phyloP scores from a whole-genome alignment of 2,113 vertebrate species.

The Scatophagus argus region DNA sequence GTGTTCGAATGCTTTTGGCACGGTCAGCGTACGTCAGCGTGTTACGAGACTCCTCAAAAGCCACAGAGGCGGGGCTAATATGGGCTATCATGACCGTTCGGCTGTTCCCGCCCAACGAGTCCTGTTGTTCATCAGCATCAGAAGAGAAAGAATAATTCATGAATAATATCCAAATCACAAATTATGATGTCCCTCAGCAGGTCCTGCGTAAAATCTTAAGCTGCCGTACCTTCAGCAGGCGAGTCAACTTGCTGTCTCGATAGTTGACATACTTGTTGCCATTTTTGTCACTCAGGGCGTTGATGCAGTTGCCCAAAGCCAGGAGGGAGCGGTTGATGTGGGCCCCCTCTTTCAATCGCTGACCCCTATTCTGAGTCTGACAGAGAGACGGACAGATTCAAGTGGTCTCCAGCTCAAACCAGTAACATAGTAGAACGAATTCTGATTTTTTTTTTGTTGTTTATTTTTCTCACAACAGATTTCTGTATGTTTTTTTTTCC shows the following conservation, averaged over 20 bases:
- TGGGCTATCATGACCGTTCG: conserved; percentile 95
- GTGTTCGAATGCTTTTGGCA: conserved; percentile 92
- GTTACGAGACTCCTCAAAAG: conserved; percentile 93
- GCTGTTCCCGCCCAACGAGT: conserved; percentile 92
- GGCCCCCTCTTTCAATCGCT: conserved; percentile 93
- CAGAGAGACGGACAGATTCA: not conserved
- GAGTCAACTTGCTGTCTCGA: conserved; percentile 94
- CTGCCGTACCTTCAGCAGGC: conserved; percentile 90
- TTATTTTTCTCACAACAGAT: not conserved
- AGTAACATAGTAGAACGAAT: too few species aligned
- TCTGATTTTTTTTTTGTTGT: not conserved
- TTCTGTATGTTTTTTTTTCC: not conserved
- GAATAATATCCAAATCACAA: not conserved
- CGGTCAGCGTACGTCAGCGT: conserved; percentile 91
- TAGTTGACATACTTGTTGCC: conserved; percentile 93
- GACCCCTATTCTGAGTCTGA: conserved; percentile 93
- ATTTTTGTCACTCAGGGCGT: conserved; percentile 89
- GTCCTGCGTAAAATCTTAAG: rapidly evolving
- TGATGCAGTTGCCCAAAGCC: conserved; percentile 96
- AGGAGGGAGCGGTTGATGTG: conserved; percentile 95
- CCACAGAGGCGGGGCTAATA: conserved; percentile 91
- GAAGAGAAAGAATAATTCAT: not conserved
- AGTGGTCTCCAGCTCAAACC: not conserved
- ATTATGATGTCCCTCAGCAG: too few species aligned
- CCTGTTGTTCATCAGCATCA: conserved; percentile 77